These are phyloP conservation scores for Oryzias curvinotus DNA, from an alignment of 2,113 vertebrate genomes.

Conservation along the genomic window DNA sequence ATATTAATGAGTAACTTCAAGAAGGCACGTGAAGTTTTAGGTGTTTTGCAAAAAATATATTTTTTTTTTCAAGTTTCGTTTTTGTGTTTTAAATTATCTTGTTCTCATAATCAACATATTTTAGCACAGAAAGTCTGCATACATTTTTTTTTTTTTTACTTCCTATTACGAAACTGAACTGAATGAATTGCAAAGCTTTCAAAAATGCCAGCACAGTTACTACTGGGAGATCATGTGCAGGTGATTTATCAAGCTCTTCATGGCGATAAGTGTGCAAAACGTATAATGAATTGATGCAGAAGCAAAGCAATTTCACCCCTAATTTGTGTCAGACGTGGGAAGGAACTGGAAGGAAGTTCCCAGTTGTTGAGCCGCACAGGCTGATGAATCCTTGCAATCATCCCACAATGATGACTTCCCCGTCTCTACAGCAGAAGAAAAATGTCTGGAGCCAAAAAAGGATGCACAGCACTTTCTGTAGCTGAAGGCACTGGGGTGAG, in stretches of 20 bases:
- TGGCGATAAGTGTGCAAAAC: not conserved
- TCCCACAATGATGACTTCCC: not conserved
- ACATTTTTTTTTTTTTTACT: not conserved
- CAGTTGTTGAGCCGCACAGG: not conserved
- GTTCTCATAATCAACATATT: not conserved
- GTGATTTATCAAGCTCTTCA: conserved; percentile 1
- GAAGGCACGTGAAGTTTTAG: too few species aligned
- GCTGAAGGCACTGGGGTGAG: not conserved
- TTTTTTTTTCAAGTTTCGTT: too few species aligned
- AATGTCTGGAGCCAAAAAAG: conserved; percentile 5
- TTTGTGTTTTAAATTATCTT: not conserved
- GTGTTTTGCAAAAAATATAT: too few species aligned
- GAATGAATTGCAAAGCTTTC: conserved; percentile 2
- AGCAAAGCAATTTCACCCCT: conserved; percentile 1
- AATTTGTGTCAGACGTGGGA: conserved; percentile 2
- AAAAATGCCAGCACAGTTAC: not conserved
- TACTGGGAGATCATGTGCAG: not conserved
- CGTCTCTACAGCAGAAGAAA: conserved; percentile 1
- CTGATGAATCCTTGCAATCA: conserved; percentile 21
- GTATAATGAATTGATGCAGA: not conserved
- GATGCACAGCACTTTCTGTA: not conserved
- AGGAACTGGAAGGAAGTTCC: not conserved
- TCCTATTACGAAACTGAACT: not conserved
- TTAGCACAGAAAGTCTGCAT: not conserved
- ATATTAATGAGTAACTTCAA: too few species aligned